Conservation (phyloP, 1,140 invertebrate species). For the Eciton burchellii region DNA sequence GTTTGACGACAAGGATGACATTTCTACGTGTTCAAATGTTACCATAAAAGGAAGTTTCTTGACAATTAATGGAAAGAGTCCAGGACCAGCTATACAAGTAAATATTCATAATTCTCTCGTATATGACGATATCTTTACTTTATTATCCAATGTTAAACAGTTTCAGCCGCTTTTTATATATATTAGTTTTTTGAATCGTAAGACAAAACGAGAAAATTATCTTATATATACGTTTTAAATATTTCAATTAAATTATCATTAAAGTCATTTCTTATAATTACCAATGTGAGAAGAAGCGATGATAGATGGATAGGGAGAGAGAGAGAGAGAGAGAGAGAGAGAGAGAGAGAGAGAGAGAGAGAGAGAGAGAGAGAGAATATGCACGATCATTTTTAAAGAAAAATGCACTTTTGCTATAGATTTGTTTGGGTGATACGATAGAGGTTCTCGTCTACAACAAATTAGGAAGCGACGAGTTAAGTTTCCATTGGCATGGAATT, state of each 20-base stretch:
- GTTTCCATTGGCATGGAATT: slow-evolving; percentile 84
- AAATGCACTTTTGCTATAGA: slow-evolving; percentile 82
- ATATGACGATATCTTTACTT: background rate
- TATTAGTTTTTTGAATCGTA: too few species aligned
- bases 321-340: too few species aligned
- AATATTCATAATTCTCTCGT: slow-evolving; percentile 47
- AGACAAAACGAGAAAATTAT: too few species aligned
- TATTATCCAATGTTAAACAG: background rate
- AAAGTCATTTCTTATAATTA: background rate
- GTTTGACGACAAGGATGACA: background rate
- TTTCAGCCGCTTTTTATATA: too few species aligned
- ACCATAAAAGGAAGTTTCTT: slow-evolving; percentile 10
- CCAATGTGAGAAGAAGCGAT: background rate
- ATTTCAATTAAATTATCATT: background rate
- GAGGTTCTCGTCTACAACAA: slow-evolving; percentile 89
- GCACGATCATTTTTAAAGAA: background rate
- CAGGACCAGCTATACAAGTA: slow-evolving; percentile 94
- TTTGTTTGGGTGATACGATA: slow-evolving; percentile 90
- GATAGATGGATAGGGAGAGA: too few species aligned
- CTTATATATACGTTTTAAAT: background rate
- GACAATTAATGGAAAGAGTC: slow-evolving; percentile 92
- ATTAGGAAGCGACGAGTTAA: slow-evolving; percentile 70
- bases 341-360: too few species aligned
- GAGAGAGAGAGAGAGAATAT: background rate
- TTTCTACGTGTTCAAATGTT: background rate